Evolutionary conservation across 2,888 invertebrate species (phyloP), one percentile per base, ranked within the genome.

Genomic region (Sarcophaga caerulescens): DNA sequence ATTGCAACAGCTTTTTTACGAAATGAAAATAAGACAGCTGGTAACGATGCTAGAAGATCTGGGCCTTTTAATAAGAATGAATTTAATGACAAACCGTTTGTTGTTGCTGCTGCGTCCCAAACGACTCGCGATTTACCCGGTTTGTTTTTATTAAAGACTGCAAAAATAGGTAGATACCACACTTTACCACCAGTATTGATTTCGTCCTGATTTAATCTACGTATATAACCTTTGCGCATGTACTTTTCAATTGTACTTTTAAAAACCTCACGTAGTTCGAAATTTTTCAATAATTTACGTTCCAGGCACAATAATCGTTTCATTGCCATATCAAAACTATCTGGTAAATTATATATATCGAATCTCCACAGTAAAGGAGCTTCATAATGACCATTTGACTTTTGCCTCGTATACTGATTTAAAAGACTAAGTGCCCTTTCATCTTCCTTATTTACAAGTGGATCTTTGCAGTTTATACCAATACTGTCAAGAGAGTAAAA

Each of bases 71-170:
- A n/a, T n/a, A n/a, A n/a, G n/a, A n/a, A n/a, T n/a, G n/a, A n/a
- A n/a, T n/a, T n/a, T n/a, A n/a, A n/a, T n/a, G n/a, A n/a, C n/a
- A n/a, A n/a, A n/a, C n/a, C n/a, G n/a, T n/a, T n/a, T 59, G 66
- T 25, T 76, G 76, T 83, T 14, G 77, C 80, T 12, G 84, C 84
- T 21, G 84, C 84, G 47, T 87, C 81, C n/a, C n/a, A n/a, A n/a
- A n/a, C n/a, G n/a, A n/a, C n/a, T n/a, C n/a, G n/a, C n/a, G n/a
- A n/a, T n/a, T n/a, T n/a, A n/a, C n/a, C 65, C 2, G 78, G 78
- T 52, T 69, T 78, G 4, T 78, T 78, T 47, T 70, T 70, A 69
- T 69, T 78, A 47, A 79, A 70, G 0, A 79, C 70, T 6, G 78
- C 62, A 70, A 79, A 79, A 70, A 79, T 79, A n/a, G 52, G 65